Evolutionary conservation across 2,888 invertebrate genomes (phyloP).

Genomic region (Phytoseiulus persimilis): DNA sequence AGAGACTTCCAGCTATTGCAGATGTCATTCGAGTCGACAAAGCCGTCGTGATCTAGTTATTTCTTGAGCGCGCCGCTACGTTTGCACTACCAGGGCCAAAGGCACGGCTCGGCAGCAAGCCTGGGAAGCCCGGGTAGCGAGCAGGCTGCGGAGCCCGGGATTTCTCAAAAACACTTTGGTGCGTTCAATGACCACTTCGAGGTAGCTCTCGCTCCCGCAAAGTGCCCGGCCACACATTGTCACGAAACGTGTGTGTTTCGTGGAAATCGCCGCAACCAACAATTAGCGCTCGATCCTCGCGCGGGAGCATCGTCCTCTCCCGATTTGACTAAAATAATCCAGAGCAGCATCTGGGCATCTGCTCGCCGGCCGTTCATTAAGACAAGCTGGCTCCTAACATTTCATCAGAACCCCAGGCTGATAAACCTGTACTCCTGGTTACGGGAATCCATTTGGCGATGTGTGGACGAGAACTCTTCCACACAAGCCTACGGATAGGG

Average conservation of each 20-base stretch:
- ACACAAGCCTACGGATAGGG: background rate
- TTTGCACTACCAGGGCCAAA: no score
- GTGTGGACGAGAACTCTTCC: background rate
- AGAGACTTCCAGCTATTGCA: no score
- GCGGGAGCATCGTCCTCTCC: background rate
- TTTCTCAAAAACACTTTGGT: background rate
- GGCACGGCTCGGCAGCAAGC: no score
- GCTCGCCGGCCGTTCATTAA: constrained; percentile 23
- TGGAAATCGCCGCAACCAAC: constrained; percentile 18
- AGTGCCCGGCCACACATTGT: background rate
- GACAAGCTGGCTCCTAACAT: constrained; percentile 30
- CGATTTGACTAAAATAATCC: constrained; percentile 16
- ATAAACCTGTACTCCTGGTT: background rate
- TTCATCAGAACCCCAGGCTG: background rate
- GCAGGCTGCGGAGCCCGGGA: no score
- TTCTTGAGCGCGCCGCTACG: no score
- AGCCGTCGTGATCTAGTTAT: no score
- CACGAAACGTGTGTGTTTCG: constrained; percentile 12
- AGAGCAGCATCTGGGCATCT: constrained; percentile 31
- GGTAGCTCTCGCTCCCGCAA: background rate
- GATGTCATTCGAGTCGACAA: no score
- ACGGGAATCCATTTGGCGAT: background rate
- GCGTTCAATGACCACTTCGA: background rate
- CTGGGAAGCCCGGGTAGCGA: no score
- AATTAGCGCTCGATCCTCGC: background rate